Evolutionary conservation across 2,888 invertebrate genomes (phyloP).

Genomic region (Aromia moschata): DNA sequence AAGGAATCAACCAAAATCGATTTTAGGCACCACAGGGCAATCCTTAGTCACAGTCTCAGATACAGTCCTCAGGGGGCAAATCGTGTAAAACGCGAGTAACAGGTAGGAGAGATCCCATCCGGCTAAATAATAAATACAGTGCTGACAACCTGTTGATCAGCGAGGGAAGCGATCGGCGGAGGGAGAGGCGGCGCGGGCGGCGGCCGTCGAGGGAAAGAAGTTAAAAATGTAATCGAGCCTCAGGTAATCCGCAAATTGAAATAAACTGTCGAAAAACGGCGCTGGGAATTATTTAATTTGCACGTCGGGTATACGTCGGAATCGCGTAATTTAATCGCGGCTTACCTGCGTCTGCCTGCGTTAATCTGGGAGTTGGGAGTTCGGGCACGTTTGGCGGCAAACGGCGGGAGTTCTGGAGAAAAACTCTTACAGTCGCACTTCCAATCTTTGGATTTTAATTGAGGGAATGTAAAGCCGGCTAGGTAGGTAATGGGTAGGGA

Average conservation of each 20-base stretch:
- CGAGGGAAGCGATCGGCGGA: constrained; percentile 36
- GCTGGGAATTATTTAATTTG: constrained; percentile 54
- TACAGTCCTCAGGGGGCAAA: neutral
- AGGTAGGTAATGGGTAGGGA: no score
- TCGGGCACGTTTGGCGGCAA: constrained; percentile 25
- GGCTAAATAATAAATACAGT: constrained; percentile 55
- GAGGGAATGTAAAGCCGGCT: no score
- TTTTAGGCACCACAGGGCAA: no score
- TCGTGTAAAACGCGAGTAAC: constrained; percentile 18
- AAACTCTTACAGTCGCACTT: no score
- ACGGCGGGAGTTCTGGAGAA: no score
- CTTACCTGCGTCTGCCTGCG: constrained; percentile 34
- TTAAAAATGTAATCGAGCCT: constrained; percentile 49
- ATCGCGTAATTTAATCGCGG: constrained; percentile 47
- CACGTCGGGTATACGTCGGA: no score
- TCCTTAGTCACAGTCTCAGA: no score
- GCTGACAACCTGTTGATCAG: constrained; percentile 59
- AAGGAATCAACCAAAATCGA: no score
- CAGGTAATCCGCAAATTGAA: constrained; percentile 53
- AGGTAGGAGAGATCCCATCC: constrained; percentile 12
- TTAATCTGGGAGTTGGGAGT: constrained; percentile 31
- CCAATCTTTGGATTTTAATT: no score
- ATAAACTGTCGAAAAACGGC: constrained; percentile 49
- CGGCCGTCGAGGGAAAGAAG: constrained; percentile 25
- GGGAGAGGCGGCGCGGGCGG: constrained; percentile 14